A percentile compares a stretch with the other conserved stretches of the same genome.
Conservation (phyloP, 1,140 invertebrate species). For the Listronotus bonariensis region DNA sequence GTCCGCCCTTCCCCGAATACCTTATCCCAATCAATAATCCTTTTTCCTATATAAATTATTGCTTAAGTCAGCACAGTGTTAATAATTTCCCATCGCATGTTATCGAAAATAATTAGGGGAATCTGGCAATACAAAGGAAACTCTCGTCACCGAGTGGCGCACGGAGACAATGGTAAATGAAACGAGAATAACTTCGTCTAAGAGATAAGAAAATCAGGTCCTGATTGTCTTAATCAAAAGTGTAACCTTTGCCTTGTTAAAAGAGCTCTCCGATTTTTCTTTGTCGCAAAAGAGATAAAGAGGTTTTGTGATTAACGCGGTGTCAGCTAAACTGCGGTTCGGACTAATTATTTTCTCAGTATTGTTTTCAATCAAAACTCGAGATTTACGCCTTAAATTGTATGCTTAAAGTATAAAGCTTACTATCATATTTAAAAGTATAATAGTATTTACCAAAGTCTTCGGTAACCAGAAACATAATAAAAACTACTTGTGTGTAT, state of each 20-base stretch:
- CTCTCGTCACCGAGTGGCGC: not conserved
- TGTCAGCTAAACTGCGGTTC: constrained; percentile 7
- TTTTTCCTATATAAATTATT: too few species aligned
- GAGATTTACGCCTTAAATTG: too few species aligned
- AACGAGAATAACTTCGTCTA: constrained; percentile 19
- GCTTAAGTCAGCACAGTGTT: too few species aligned
- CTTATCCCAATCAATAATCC: too few species aligned
- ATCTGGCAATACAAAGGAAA: constrained; percentile 9
- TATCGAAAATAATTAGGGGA: constrained; percentile 15
- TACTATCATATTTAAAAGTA: too few species aligned
- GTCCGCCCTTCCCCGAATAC: too few species aligned
- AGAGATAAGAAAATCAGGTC: constrained; percentile 15
- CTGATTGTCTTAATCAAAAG: constrained; percentile 17
- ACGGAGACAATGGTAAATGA: constrained; percentile 16
- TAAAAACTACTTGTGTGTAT: too few species aligned
- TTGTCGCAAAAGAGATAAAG: constrained; percentile 8
- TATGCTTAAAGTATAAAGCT: too few species aligned
- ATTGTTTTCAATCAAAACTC: too few species aligned
- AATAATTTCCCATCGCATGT: too few species aligned
- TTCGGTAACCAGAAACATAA: too few species aligned
- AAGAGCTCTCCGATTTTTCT: constrained; percentile 19
- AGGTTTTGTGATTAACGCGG: constrained; percentile 13
- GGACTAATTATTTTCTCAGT: constrained; percentile 6
- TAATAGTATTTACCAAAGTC: too few species aligned
- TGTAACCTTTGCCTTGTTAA: constrained; percentile 7